These are phyloP conservation scores for Philypnodon macrostomus DNA, from an alignment of 2,797 vertebrate species.

Conservation along the genomic window DNA sequence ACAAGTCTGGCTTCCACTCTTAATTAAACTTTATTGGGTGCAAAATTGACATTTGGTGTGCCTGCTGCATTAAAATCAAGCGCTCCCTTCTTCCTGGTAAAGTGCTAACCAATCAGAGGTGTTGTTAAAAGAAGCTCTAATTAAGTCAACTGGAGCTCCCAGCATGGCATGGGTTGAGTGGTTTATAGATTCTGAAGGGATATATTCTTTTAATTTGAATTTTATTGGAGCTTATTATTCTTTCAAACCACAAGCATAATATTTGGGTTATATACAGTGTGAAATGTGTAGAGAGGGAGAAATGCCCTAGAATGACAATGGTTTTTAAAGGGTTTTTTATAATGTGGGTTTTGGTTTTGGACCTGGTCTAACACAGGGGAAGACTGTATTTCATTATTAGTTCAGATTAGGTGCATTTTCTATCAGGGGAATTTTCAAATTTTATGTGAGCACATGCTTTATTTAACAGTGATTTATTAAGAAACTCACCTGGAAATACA, in stretches of 20 bases:
- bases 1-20: constrained; percentile 19
- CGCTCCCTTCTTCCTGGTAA: constrained; percentile 33
- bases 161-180: constrained; percentile 2
- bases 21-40: constrained; percentile 36
- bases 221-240: constrained; percentile 4
- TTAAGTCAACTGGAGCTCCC: constrained; percentile 17
- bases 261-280: constrained; percentile 12
- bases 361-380: neutral
- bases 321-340: constrained; percentile 1
- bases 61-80: constrained; percentile 23
- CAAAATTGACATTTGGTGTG: constrained; percentile 17
- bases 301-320: constrained; percentile 1
- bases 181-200: neutral
- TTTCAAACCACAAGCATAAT: neutral
- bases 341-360: neutral
- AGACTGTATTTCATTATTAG: neutral
- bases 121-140: constrained; percentile 15
- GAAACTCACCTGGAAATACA: too few species aligned
- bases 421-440: neutral
- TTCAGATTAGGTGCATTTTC: neutral
- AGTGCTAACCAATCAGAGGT: constrained; percentile 25
- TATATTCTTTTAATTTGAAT: constrained; percentile 12
- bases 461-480: too few species aligned
- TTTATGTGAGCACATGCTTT: neutral
- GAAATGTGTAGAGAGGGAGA: constrained; percentile 2